A percentile compares a stretch with the other conserved stretches of the same genome.
These are phyloP conservation scores for Corythaeola cristata DNA, from an alignment of 2,113 vertebrate genomes.

Conservation along the genomic window DNA sequence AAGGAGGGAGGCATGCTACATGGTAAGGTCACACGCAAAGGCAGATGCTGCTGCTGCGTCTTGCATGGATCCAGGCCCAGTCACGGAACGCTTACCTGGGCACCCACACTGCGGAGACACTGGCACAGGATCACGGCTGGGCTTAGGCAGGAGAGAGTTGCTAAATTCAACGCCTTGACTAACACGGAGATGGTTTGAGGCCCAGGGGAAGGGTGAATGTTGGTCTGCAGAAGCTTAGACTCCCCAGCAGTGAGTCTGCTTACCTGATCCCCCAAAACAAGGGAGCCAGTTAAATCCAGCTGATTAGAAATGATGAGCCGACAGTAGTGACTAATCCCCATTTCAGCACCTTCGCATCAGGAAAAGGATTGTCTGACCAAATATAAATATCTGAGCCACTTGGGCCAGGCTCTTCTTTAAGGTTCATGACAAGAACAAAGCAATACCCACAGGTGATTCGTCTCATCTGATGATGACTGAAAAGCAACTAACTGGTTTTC, in stretches of 20 bases:
- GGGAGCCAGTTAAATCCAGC: not conserved
- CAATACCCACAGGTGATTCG: not conserved
- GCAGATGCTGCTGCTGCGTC: not conserved
- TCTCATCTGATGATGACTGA: not conserved
- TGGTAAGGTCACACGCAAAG: rapidly evolving
- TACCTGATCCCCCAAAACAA: not conserved
- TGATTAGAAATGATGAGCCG: not conserved
- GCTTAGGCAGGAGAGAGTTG: not conserved
- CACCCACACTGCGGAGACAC: not conserved
- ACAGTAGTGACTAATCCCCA: not conserved
- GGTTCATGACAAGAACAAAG: not conserved
- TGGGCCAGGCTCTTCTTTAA: not conserved
- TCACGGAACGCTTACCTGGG: not conserved
- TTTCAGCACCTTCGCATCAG: not conserved
- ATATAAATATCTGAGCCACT: not conserved
- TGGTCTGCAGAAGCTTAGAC: not conserved
- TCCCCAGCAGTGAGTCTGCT: not conserved
- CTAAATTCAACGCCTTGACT: not conserved
- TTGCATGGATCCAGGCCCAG: not conserved
- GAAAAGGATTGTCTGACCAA: not conserved
- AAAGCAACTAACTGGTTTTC: not conserved
- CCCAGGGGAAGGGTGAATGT: not conserved
- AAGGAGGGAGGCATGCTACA: not conserved
- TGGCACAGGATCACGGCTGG: not conserved
- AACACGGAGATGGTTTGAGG: rapidly evolving